Base-by-base conservation (phyloP, 2,888 invertebrate genomes). In the Strigamia crassipes region DNA sequence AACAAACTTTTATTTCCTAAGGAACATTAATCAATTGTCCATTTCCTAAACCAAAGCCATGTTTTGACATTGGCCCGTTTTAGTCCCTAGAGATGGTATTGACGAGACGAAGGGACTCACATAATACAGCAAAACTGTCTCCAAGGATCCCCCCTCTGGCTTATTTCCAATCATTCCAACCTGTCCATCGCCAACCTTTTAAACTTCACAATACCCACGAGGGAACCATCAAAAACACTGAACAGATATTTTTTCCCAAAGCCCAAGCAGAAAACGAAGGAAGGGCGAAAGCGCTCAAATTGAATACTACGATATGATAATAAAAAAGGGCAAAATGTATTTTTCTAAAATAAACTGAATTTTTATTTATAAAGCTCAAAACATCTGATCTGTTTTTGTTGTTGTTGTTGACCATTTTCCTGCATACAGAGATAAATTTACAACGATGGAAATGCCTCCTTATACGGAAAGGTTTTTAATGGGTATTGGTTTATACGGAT, bases 161-260 rank as follows among this genome's bases (percentile, higher is more conserved):
- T 73, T 73, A 73, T 73, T 73, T 73, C 73, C 73, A 73, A 73
- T 73, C 73, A 31, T 73, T 73, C 31, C 73, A 73, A 73, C 73
- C 73, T 73, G 73, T 73, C 73, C 73, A 31, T 73, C 31, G 73
- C 73, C 73, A 31, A 31, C 31, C 73, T 73, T 73, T 73, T 73
- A 31, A 31, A 73, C 73, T 73, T 31, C 18, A 73, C 73, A 73
- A 23, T 73, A 31, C 73, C 73, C 73, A 31, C 31, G 27, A 27
- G 73, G 73, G 31, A 73, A 31, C 73, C 73, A 73, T 73, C 73
- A 73, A 73, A 73, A 73, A 73, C 73, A 73, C 73, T 56, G 73
- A 73, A 31, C 6, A 73, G 73, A 27, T 27, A 31, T 31, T 73
- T 31, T 31, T 31, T 8, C 31, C 73, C n/a, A 56, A 56, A 18